phyloP scores from a whole-genome alignment of 2,888 invertebrate genomes.

The Leptinotarsa haldemani region DNA sequence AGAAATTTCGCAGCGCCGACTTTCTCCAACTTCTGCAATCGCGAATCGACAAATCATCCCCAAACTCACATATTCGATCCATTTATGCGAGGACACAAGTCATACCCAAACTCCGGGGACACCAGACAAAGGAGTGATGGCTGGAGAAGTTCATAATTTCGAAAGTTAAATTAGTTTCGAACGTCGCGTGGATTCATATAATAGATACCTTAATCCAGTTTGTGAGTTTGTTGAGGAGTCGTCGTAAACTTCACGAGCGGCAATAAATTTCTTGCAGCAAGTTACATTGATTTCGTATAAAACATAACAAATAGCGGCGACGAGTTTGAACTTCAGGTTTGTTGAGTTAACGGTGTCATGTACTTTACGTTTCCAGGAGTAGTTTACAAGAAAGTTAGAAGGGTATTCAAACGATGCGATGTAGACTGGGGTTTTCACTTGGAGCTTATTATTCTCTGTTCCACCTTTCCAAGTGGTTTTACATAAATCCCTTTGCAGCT shows the following conservation, averaged over 20 bases:
- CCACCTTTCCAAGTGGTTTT: too few relatives aligned
- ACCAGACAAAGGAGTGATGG: slow-evolving; percentile 14
- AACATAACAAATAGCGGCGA: slow-evolving; percentile 1
- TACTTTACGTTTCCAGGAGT: background rate
- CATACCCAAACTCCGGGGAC: background rate
- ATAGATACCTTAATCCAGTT: slow-evolving; percentile 36
- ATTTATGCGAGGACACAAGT: background rate
- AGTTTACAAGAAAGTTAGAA: background rate
- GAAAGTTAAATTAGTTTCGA: slow-evolving; percentile 45
- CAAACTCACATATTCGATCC: background rate
- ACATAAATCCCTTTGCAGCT: too few relatives aligned
- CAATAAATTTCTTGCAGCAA: slow-evolving; percentile 29
- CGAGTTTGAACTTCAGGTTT: slow-evolving; percentile 1
- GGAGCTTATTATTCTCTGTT: too few relatives aligned
- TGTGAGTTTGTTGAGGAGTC: slow-evolving; percentile 33
- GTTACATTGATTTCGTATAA: slow-evolving; percentile 31
- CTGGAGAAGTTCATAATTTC: slow-evolving; percentile 30
- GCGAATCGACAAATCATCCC: slow-evolving; percentile 2
- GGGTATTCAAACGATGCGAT: background rate
- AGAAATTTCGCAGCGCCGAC: background rate
- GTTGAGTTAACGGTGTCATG: background rate
- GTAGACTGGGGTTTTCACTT: background rate
- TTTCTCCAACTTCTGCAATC: background rate
- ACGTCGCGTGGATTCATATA: slow-evolving; percentile 42
- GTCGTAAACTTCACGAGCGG: slow-evolving; percentile 29